phyloP scores from a whole-genome alignment of 2,797 vertebrate genomes.

The Xiphorhynchus erythropygius region DNA sequence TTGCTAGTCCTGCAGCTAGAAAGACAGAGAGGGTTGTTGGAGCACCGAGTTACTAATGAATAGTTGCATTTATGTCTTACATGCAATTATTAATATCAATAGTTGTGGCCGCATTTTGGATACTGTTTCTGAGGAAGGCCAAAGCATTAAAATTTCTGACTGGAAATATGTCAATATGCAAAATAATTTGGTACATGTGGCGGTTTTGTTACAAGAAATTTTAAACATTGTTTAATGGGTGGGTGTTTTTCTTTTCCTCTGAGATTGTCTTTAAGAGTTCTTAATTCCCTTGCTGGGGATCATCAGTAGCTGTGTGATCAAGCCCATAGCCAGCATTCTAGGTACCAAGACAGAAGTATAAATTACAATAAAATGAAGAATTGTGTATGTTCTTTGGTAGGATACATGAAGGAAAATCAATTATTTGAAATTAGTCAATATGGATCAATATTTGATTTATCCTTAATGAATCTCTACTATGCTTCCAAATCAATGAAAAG shows the following conservation, averaged over 20 bases:
- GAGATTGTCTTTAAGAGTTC: background rate
- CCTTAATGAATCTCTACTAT: background rate
- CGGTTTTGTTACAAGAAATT: background rate
- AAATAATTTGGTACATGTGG: background rate
- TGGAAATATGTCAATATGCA: background rate
- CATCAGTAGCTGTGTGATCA: background rate
- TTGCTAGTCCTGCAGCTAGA: slow-evolving; percentile 38
- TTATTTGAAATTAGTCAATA: slow-evolving; percentile 2
- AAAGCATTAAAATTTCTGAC: background rate
- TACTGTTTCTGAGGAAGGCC: background rate
- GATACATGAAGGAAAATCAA: background rate
- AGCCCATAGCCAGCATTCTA: background rate
- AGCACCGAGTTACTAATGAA: background rate
- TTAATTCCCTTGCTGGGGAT: background rate
- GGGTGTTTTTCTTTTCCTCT: background rate
- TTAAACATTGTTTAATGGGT: background rate
- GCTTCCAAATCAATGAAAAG: slow-evolving; percentile 34
- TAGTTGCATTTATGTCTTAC: background rate
- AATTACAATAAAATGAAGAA: background rate
- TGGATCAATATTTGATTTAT: slow-evolving; percentile 7
- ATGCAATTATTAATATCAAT: background rate
- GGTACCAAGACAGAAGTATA: background rate
- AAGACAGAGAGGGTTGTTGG: slow-evolving; percentile 4
- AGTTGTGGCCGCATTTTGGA: background rate
- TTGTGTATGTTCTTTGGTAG: background rate